Percentiles rank a stretch among this genome's conserved stretches.
These are phyloP conservation scores for Cranoglanis bouderius DNA, from an alignment of 2,113 vertebrate species.

Conservation along the genomic window DNA sequence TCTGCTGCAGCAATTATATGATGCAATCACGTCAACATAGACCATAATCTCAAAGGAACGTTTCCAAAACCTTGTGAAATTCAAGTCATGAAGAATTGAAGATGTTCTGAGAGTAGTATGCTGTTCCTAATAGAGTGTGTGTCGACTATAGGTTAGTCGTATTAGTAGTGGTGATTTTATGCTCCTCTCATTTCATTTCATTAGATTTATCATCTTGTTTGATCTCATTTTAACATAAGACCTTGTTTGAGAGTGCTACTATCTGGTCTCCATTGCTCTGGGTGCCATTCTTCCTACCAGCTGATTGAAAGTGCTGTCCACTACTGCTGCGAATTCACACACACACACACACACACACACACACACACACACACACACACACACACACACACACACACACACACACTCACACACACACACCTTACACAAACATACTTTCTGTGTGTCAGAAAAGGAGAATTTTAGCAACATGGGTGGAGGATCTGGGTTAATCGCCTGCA, in stretches of 20 bases:
- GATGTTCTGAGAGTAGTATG: neutral
- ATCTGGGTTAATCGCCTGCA: constrained; percentile 74
- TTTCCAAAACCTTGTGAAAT: neutral
- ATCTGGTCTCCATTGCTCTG: neutral
- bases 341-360: neutral
- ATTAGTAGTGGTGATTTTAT: neutral
- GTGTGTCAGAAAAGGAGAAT: constrained; percentile 57
- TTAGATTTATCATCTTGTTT: neutral
- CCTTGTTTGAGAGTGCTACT: neutral
- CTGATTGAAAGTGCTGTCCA: neutral
- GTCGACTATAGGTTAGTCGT: neutral
- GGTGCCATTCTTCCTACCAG: neutral
- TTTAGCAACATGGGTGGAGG: constrained; percentile 72
- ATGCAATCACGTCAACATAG: neutral
- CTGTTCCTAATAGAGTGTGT: neutral
- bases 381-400: too few relatives aligned
- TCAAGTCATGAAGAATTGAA: neutral
- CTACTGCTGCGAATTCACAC: neutral
- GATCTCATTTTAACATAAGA: neutral
- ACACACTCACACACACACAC: neutral
- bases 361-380: neutral
- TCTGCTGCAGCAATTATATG: too few relatives aligned
- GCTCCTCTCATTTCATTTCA: neutral
- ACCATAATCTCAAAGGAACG: neutral
- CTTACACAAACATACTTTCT: constrained; percentile 33